These are phyloP conservation scores for Drosophila gaucha DNA, from an alignment of 2,888 invertebrate species.

Conservation along the genomic window DNA sequence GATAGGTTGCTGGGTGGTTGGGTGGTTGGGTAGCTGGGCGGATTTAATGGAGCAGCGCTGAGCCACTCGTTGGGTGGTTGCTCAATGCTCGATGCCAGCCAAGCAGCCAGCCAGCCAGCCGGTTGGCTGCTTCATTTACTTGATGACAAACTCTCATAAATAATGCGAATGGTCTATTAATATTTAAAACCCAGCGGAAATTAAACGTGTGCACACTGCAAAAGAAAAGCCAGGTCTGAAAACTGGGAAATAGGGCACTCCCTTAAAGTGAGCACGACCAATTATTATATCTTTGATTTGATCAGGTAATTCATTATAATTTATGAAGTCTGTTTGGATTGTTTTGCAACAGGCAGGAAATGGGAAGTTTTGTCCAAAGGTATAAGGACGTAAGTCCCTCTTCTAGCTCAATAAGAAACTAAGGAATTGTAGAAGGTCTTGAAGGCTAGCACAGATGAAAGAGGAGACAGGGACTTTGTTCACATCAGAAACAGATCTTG, in stretches of 20 bases:
- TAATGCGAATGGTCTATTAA: slow-evolving; percentile 70
- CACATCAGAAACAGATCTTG: too few relatives aligned
- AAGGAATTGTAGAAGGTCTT: background rate
- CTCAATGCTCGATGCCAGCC: slow-evolving; percentile 3
- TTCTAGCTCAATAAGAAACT: too few relatives aligned
- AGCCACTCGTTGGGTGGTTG: slow-evolving; percentile 7
- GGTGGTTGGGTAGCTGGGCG: background rate
- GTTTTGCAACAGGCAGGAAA: background rate
- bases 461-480: too few relatives aligned
- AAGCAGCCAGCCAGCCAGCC: background rate
- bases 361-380: too few relatives aligned
- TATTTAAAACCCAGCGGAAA: slow-evolving; percentile 70
- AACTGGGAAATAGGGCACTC: background rate
- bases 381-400: too few relatives aligned
- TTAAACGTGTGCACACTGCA: slow-evolving; percentile 55
- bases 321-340: too few relatives aligned
- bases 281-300: background rate
- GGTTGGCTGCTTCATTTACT: slow-evolving; percentile 68
- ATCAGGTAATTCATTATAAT: background rate
- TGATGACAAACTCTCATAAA: slow-evolving; percentile 75
- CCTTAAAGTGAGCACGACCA: background rate
- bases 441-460: too few relatives aligned
- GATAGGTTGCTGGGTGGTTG: slow-evolving; percentile 2
- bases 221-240: background rate
- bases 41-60: slow-evolving; percentile 33